Base-by-base conservation (phyloP, 1,140 invertebrate genomes). In the Brachionus angularis region DNA sequence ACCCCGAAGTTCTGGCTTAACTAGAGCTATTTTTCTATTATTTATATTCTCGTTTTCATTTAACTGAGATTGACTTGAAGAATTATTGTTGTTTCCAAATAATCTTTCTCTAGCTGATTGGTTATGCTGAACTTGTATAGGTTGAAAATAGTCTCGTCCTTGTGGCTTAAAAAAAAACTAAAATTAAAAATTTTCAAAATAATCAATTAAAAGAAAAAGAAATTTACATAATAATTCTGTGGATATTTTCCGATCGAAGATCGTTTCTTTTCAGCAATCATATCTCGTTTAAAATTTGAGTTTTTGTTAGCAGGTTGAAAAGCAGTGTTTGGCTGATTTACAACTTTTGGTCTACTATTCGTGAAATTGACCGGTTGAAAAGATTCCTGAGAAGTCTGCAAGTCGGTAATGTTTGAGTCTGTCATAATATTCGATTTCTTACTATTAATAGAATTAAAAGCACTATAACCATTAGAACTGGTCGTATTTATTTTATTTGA, bases 311-410 rank as follows among this genome's bases (percentile, higher is more conserved):
- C 16, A 7, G 53, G 33, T 23, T 23, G 21, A 58, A 58, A 58
- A 14, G 16, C 14, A 4, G 53, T 23, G 39, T 39, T 58, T 23
- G 53, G 53, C 21, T 58, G 53, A 25, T 58, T 31, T 14, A 58
- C 27, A 39, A 23, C 39, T 58, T 34, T 18, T n/a, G 53, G 53
- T 58, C 53, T 58, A 21, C 33, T 39, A 33, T 27, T 58, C 1
- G 53, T 58, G 39, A 58, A 58, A 58, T 58, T 58, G 25, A 58
- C 53, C 14, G 53, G 53, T n/a, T 58, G 53, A 39, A 58, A 58
- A 23, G 53, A 39, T 14, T 58, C 53, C 5, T 31, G 39, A 23
- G 36, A 39, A 12, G 23, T 58, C 2, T 58, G 53, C 14, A 39
- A 31, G 25, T 58, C 53, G n/a, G 33, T 36, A 8, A 34, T 39